Evolutionary conservation across 2,113 vertebrate genomes (phyloP), one percentile per base, ranked within the genome.

Genomic region (Procavia capensis): DNA sequence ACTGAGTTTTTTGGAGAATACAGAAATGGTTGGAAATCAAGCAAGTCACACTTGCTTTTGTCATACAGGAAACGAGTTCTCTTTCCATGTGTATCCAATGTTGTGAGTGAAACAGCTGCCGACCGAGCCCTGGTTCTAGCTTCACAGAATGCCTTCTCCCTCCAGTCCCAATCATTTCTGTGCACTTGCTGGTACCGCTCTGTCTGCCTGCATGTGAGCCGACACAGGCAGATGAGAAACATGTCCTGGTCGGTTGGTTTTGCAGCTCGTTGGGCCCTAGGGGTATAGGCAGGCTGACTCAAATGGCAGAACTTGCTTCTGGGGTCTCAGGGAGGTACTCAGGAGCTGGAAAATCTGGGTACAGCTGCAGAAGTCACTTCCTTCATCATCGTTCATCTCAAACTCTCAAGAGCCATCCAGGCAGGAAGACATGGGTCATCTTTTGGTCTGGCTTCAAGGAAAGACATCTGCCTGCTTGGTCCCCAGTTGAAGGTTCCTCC

Each of bases 11-110:
- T 91, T 41, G 83, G 68, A 85, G 93, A 87, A 80, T 94, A 91
- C 81, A 70, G 90, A 92, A 94, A 92, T 90, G 92, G 78, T 96
- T 97, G 92, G 82, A 97, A 95, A 91, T 59, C 85, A 75, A 97
- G 91, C 68, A 93, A 96, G 80, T 78, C 94, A 85, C 27, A 2
- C 85, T 95, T 92, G 43, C 50, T 85, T 82, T 93, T 94, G 39
- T n/a, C 81, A 90, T 89, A 91, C 95, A 95, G 85, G 82, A 96
- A 95, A 85, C 20, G 54, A 97, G 61, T 78, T 87, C 64, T 94
- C 85, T 94, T 78, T 81, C 61, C 7, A 1, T 41, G 39, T 34
- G 43, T 8, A 43, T 76, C 61, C 70, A 84, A 50, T 34, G 17
- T 79, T 93, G 95, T 85, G 85, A 85, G 10, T 31, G 82, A 61